A percentile compares a stretch with the other conserved stretches of the same genome.
phyloP scores from a whole-genome alignment of 2,797 vertebrate species.

The Urosaurus nigricauda region DNA sequence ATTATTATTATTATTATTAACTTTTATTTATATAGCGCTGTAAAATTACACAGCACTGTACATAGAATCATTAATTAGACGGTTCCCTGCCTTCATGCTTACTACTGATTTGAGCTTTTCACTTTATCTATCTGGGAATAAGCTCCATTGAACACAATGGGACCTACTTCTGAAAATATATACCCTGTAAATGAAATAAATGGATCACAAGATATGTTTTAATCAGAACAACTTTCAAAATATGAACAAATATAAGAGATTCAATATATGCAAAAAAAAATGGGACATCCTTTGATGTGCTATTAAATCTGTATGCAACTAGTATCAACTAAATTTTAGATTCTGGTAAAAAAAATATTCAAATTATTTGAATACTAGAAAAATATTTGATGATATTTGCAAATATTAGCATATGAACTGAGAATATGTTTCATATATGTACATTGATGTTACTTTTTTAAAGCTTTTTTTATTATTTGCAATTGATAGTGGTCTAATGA shows the following conservation, averaged over 20 bases:
- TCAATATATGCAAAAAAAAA: neutral
- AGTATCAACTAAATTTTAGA: neutral
- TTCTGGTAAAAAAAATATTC: neutral
- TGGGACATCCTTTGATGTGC: neutral
- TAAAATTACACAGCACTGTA: no score
- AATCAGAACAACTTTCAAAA: constrained; percentile 15
- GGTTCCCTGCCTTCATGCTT: no score
- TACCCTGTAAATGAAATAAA: neutral
- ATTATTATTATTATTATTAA: no score
- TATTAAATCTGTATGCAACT: neutral
- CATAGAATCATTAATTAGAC: no score
- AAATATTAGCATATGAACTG: neutral
- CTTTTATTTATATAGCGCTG: no score
- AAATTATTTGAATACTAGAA: neutral
- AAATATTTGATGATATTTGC: rapidly evolving
- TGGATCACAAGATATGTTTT: neutral
- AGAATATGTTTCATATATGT: neutral
- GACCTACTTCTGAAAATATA: neutral
- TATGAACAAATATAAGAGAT: neutral
- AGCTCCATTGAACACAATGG: neutral
- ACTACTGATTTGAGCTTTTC: neutral
- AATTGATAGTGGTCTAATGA: neutral
- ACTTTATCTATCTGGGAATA: neutral
- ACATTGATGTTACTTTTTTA: neutral
- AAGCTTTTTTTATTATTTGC: constrained; percentile 5